Evolutionary conservation across 37 sponge, comb jelly and placozoan species (phyloP), one percentile per base, ranked within the genome.

Genomic region (Cladorhizidae sp.): DNA sequence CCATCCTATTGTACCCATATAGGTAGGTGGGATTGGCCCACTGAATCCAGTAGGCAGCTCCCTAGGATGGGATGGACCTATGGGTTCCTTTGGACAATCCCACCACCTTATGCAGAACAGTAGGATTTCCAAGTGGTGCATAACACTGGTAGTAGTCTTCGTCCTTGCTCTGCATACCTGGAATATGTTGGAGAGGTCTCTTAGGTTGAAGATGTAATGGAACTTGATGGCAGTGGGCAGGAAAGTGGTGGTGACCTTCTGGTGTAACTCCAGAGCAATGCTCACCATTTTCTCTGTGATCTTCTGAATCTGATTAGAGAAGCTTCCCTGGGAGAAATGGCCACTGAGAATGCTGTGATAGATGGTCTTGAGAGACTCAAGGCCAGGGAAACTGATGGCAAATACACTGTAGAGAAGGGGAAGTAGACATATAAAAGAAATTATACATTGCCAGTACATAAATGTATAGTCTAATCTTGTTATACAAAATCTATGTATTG

Each of bases 151-250:
- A 28, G 12, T n/a, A n/a, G n/a, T n/a, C n/a, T n/a, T 52, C 3
- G 1, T 22, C n/a, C 41, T 62, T 70, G 86, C 91, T 70, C 93
- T 93, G n/a, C n/a, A n/a, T n/a, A n/a, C n/a, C n/a, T n/a, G n/a
- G 82, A 96, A 98, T 49, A 98, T 93, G 86, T 98, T 98, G 39
- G 96, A 95, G 67, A 98, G 90, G 73, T 98, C 99, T 33, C 99
- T 80, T 56, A 98, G 77, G 73, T 98, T 98, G 88, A 98, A 98
- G 42, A 95, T 91, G 86, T 98, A 98, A 78, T 98, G 99, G 68
- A 98, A 98, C 83, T 98, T 98, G 74, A 98, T 93, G 62, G 99
- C 99, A 76, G 99, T 98, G 1, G 99, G 99, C 42, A 98, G 79
- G 90, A 98, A 98, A 11, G 88, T 82, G 15, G 88, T 57, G 65